A percentile compares a stretch with the other conserved stretches of the same genome.
Conservation (phyloP, 1,140 invertebrate genomes). For the Steinernema feltiae region DNA sequence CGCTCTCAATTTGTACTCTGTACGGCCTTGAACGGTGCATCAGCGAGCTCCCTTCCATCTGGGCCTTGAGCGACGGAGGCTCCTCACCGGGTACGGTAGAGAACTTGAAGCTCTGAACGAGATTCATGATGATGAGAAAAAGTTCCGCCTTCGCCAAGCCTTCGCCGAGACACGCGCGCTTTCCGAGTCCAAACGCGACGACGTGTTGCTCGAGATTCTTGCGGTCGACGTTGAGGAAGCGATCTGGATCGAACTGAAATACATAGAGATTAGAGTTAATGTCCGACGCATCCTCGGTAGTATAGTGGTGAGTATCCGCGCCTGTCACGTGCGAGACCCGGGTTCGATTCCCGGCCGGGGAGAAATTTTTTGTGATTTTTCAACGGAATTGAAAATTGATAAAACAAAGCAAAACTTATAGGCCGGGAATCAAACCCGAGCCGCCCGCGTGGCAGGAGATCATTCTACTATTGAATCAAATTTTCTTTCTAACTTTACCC, state of each 20-base stretch:
- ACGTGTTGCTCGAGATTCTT: slow-evolving; percentile 23
- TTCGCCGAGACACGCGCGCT: slow-evolving; percentile 31
- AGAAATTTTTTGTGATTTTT: too few relatives aligned
- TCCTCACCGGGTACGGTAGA: not conserved
- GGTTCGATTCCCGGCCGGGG: too few relatives aligned
- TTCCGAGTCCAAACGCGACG: slow-evolving; percentile 30
- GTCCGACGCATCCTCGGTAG: too few relatives aligned
- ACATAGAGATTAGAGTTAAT: too few relatives aligned
- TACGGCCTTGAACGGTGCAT: not conserved
- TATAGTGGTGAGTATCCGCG: too few relatives aligned
- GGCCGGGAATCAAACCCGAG: too few relatives aligned
- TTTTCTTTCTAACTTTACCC: too few relatives aligned
- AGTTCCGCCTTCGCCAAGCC: slow-evolving; percentile 30
- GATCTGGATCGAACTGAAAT: slow-evolving; percentile 27
- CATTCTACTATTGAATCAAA: too few relatives aligned
- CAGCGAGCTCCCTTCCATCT: not conserved
- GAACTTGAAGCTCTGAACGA: not conserved
- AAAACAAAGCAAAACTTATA: too few relatives aligned
- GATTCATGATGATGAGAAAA: slow-evolving; percentile 10
- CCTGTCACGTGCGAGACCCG: too few relatives aligned
- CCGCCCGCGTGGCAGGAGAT: too few relatives aligned
- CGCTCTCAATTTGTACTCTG: not conserved
- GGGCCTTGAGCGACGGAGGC: not conserved
- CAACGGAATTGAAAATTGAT: too few relatives aligned
- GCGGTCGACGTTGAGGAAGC: slow-evolving; percentile 18